Base-by-base conservation (phyloP, 2,113 vertebrate genomes). In the Tylochromis polylepis region DNA sequence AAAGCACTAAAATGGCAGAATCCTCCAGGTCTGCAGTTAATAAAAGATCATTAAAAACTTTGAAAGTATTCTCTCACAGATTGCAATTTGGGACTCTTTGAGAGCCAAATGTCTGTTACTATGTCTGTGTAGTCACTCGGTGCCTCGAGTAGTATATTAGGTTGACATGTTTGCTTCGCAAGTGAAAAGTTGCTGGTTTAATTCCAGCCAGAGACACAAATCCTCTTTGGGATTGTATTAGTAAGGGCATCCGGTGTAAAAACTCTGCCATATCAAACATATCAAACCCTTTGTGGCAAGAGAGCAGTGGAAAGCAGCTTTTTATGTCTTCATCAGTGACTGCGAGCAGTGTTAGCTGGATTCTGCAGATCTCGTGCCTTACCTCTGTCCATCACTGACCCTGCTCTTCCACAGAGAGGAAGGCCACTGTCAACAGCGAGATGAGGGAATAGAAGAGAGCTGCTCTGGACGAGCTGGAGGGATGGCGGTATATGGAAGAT, bases 321-420 rank as follows among this genome's bases (percentile, higher is more conserved):
- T 27, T 51, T 53, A 14, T 14, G 46, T 77, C 27, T 51, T 31
- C 16, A 36, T 36, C n/a, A 0, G n/a, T 57, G 22, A 58, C n/a
- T 29, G 6, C 3, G 4, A 58, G 14, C 67, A 27, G 59, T 60
- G 36, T 57, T 72, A 57, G 2, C 24, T 31, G 31, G 8, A 79
- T 24, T 41, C 62, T 15, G 29, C 1, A 7, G 53, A 16, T 24
- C 59, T 55, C 34, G 11, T 6, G 29, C 41, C 91, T 93, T 90
- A 95, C 95, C 95, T 95, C 89, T 80, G 90, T 95, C 93, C 86
- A 93, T 85, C 62, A 79, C 31, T 5, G 93, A 84, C 6, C 83
- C 87, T 2, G 81, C 55, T 49, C 87, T 89, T 87, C 91, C 93
- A 81, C 93, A 86, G 83, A 90, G 82, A 78, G 89, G 86, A 43